phyloP scores from a whole-genome alignment of 2,797 vertebrate species.

The Capromys pilorides region DNA sequence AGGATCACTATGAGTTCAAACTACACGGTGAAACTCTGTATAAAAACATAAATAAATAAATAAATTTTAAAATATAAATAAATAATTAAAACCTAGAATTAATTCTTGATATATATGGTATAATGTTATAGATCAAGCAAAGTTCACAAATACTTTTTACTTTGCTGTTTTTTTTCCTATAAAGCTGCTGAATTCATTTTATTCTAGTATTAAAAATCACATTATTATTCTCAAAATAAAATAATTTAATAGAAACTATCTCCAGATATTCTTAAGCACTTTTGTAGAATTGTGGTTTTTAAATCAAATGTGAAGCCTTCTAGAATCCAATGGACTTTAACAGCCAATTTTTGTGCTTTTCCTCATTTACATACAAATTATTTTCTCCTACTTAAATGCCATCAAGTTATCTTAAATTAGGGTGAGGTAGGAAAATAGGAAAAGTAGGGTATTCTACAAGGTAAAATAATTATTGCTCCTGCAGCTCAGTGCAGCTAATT shows the following conservation, averaged over 20 bases:
- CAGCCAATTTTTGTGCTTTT: constrained; percentile 49
- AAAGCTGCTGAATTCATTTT: constrained; percentile 61
- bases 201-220: constrained; percentile 59
- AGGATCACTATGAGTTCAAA: too few species aligned
- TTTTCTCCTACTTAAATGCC: constrained; percentile 63
- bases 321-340: constrained; percentile 66
- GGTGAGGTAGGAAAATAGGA: constrained; percentile 49
- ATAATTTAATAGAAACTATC: constrained; percentile 62
- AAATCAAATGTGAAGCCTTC: constrained; percentile 68
- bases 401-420: constrained; percentile 67
- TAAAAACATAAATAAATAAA: too few species aligned
- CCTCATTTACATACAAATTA: constrained; percentile 64
- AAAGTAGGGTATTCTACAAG: constrained; percentile 44
- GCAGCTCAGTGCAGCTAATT: not conserved
- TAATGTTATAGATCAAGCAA: not conserved
- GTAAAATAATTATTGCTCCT: constrained; percentile 57
- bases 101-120: not conserved
- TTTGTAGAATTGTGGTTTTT: not conserved
- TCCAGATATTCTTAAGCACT: constrained; percentile 58
- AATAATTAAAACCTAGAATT: too few species aligned
- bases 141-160: constrained; percentile 49
- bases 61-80: too few species aligned
- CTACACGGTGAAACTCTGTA: too few species aligned
- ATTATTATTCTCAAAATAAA: constrained; percentile 69
- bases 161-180: constrained; percentile 49